Evolutionary conservation across 2,888 invertebrate genomes (phyloP).

Genomic region (Aporophyla lueneburgensis): DNA sequence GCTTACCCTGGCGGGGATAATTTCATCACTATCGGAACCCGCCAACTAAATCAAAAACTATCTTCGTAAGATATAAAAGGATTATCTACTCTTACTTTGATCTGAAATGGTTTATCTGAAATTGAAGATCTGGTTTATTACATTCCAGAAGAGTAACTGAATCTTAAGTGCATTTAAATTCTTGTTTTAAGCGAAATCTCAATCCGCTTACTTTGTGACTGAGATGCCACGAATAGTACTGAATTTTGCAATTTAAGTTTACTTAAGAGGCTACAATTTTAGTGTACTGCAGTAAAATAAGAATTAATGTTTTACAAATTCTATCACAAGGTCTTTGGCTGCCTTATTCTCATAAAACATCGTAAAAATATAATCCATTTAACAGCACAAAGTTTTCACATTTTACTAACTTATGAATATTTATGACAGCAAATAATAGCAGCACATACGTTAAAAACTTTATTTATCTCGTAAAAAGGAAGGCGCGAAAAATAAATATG

Average conservation of each 20-base stretch:
- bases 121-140: slow-evolving; percentile 55
- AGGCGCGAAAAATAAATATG: slow-evolving; percentile 58
- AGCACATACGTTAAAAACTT: slow-evolving; percentile 51
- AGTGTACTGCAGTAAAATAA: not conserved
- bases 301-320: not conserved
- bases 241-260: not conserved
- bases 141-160: slow-evolving; percentile 28
- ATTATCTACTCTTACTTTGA: slow-evolving; percentile 40
- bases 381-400: slow-evolving; percentile 45
- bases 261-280: not conserved
- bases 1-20: slow-evolving; percentile 49
- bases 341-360: slow-evolving; percentile 2
- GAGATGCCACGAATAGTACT: not conserved
- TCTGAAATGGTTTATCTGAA: slow-evolving; percentile 50
- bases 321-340: not conserved
- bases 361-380: slow-evolving; percentile 30
- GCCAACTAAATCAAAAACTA: slow-evolving; percentile 61
- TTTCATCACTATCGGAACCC: slow-evolving; percentile 53
- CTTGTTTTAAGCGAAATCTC: slow-evolving; percentile 17
- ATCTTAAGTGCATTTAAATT: slow-evolving; percentile 30
- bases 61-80: slow-evolving; percentile 50
- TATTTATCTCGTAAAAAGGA: slow-evolving; percentile 53
- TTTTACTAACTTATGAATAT: slow-evolving; percentile 55
- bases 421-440: slow-evolving; percentile 52
- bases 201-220: not conserved